Conservation (phyloP, 2,113 vertebrate genomes). For the Ophiodon elongatus region DNA sequence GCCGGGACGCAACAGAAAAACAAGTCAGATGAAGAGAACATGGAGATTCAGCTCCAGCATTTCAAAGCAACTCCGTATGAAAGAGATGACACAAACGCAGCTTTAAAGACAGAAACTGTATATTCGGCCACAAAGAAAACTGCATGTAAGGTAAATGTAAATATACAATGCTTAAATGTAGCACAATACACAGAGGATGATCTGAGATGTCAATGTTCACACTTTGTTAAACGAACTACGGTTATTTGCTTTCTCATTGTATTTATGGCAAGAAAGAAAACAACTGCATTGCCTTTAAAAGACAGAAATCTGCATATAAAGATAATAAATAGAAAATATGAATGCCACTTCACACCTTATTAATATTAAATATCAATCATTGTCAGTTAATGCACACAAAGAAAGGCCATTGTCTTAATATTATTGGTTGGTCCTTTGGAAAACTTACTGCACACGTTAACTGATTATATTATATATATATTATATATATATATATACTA, state of each 20-base stretch:
- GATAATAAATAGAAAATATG: not conserved
- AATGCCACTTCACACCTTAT: not conserved
- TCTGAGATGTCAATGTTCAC: not conserved
- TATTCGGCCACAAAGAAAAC: not conserved
- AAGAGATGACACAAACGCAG: not conserved
- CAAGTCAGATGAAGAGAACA: conserved; percentile 40
- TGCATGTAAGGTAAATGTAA: not conserved
- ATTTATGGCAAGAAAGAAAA: not conserved
- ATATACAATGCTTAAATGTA: not conserved
- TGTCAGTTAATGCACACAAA: not conserved
- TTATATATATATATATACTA: too few species aligned
- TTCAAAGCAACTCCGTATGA: conserved; percentile 16
- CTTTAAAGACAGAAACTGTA: not conserved
- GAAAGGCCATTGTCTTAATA: not conserved
- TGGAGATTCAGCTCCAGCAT: conserved; percentile 23
- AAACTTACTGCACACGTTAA: not conserved
- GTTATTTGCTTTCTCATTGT: not conserved
- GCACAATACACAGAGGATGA: not conserved
- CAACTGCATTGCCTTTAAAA: not conserved
- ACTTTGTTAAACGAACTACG: too few species aligned
- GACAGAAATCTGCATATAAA: not conserved
- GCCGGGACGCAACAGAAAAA: conserved; percentile 38
- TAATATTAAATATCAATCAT: not conserved
- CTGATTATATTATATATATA: too few species aligned
- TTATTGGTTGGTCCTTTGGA: not conserved